A percentile compares a stretch with the other conserved stretches of the same genome.
Evolutionary conservation across 2,888 invertebrate species (phyloP).

Genomic region (Cephus pulcher): DNA sequence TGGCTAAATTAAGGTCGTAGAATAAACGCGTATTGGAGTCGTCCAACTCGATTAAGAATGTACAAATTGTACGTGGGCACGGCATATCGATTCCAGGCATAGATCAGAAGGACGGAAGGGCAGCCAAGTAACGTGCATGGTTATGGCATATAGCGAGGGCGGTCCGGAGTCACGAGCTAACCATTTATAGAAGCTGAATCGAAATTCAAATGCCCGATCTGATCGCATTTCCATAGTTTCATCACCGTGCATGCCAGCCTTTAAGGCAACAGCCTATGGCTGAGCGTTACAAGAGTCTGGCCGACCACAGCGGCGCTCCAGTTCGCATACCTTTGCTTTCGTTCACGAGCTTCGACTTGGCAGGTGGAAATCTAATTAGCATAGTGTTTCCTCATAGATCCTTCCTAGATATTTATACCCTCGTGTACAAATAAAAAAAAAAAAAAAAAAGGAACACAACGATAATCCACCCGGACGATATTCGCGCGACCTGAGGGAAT

Average conservation of each 20-base stretch:
- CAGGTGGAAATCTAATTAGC: slow-evolving; percentile 35
- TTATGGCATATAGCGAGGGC: neutral
- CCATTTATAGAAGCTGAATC: slow-evolving; percentile 6
- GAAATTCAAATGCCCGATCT: slow-evolving; percentile 7
- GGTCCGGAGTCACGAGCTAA: slow-evolving; percentile 5
- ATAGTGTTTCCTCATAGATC: slow-evolving; percentile 30
- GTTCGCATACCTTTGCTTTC: slow-evolving; percentile 20
- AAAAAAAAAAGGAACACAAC: neutral
- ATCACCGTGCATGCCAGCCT: slow-evolving; percentile 3
- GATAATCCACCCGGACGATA: neutral
- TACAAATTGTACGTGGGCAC: slow-evolving; percentile 6
- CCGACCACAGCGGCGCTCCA: slow-evolving; percentile 6
- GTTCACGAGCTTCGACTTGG: slow-evolving; percentile 10
- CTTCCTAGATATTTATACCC: slow-evolving; percentile 27
- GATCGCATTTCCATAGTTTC: slow-evolving; percentile 9
- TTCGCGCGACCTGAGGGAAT: neutral
- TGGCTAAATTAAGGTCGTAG: neutral
- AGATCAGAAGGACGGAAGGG: neutral
- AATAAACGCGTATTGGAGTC: neutral
- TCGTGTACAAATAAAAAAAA: neutral
- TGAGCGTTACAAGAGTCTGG: neutral
- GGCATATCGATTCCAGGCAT: neutral
- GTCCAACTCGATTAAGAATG: neutral
- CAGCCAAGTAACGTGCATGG: neutral
- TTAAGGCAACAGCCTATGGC: slow-evolving; percentile 1